Base-by-base conservation (phyloP, 2,113 vertebrate species). In the Eclectus roratus region DNA sequence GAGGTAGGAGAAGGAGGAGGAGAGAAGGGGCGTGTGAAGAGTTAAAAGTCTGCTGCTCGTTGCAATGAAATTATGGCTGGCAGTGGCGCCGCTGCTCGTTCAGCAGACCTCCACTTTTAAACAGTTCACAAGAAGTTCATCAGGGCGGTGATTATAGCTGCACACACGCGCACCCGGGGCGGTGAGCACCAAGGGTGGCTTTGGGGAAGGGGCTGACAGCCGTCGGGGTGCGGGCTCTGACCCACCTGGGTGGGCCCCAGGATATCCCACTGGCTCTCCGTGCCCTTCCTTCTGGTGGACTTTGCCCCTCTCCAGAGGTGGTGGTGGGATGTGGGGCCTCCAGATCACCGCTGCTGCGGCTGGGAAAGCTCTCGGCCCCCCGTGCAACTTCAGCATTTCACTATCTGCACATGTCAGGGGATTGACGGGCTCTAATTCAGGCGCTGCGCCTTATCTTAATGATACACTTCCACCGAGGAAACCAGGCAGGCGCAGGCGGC, bases 111-210 rank as follows among this genome's bases (percentile, higher is more conserved):
- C 98, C 97, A 97, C 97, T 98, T 97, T 96, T 94, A 96, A 97
- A 96, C 97, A 97, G 98, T 99, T 99, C 98, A 98, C 95, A 95
- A 95, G 95, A 98, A 99, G 98, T 98, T 99, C 98, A 99, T 97
- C 85, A 93, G 98, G 97, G 97, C 96, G 95, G 94, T 71, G 96
- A 95, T 94, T 92, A n/a, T 65, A 79, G 35, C 88, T 25, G 80
- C 74, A 3, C 84, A 77, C 55, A 49, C 16, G 33, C 10, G 29
- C 31, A 53, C 65, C 60, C 49, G 5, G 84, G 85, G 44, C 7
- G 1, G 39, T 0, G 41, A 6, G 60, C 3, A 17, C 43, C 53
- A 0, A 19, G 72, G 80, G 37, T 14, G 69, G 41, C 89, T 60
- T 58, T n/a, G 80, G 72, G 84, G 17, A 83, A 25, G 39, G 84